phyloP scores from a whole-genome alignment of 1,140 invertebrate genomes.

The Laupala kohalensis region DNA sequence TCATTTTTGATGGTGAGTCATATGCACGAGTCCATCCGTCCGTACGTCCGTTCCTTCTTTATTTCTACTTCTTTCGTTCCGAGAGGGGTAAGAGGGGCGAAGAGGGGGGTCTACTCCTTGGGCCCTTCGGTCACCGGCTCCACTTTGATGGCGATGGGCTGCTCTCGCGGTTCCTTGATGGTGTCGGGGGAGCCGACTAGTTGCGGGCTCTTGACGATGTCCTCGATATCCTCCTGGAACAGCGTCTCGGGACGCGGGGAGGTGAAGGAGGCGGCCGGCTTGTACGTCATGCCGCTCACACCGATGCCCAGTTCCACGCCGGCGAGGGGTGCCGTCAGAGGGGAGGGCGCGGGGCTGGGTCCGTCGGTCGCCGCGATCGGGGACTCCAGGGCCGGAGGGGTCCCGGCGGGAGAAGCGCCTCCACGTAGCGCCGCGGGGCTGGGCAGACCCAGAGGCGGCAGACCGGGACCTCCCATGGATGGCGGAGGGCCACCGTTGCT shows the following conservation, averaged over 20 bases:
- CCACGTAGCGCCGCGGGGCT: conserved; percentile 22
- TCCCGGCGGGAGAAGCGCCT: conserved; percentile 28
- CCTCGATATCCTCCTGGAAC: conserved; percentile 30
- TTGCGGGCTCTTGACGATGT: conserved; percentile 23
- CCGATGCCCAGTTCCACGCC: conserved; percentile 43
- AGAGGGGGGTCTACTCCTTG: conserved; percentile 1
- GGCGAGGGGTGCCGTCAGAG: conserved; percentile 31
- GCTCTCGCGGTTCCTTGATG: conserved; percentile 3
- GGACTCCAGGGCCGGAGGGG: background rate
- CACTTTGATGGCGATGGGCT: conserved; percentile 8
- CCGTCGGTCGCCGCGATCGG: conserved; percentile 19
- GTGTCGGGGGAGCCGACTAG: conserved; percentile 5
- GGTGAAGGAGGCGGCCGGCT: conserved; percentile 37
- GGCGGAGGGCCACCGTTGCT: conserved; percentile 55
- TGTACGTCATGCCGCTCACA: conserved; percentile 51
- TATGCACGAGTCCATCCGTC: background rate
- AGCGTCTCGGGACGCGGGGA: conserved; percentile 47
- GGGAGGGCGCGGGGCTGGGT: conserved; percentile 34
- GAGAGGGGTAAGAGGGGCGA: background rate
- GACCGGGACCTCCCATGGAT: conserved; percentile 56
- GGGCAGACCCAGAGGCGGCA: conserved; percentile 27
- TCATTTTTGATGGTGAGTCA: too few relatives aligned
- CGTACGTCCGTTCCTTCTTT: too few relatives aligned
- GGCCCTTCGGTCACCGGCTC: conserved; percentile 6
- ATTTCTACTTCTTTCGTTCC: too few relatives aligned